phyloP scores from a whole-genome alignment of 2,113 vertebrate species.

The Hypocryptadius cinnamomeus region DNA sequence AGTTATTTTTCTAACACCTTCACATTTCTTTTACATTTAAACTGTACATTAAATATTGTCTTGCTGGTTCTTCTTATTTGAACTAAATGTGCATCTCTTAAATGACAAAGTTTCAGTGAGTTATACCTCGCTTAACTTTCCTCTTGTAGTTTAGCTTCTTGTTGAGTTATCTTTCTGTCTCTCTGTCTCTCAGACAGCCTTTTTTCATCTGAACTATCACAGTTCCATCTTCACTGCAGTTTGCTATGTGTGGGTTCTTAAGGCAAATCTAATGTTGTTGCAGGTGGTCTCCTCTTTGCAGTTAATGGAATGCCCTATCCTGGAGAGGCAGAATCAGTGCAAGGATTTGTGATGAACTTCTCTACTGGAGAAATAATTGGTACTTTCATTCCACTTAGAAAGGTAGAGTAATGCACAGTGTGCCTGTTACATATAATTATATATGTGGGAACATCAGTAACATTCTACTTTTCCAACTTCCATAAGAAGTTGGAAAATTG shows the following conservation, averaged over 20 bases:
- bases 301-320: slow-evolving; percentile 84
- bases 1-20: neutral
- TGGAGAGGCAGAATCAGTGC: slow-evolving; percentile 67
- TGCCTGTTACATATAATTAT: neutral
- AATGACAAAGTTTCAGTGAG: neutral
- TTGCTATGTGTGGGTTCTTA: neutral
- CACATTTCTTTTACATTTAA: neutral
- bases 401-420: slow-evolving; percentile 70
- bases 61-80: neutral
- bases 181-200: neutral
- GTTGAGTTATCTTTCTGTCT: neutral
- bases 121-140: neutral
- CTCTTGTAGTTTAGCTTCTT: neutral
- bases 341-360: slow-evolving; percentile 91
- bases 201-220: neutral
- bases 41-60: neutral
- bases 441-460: neutral
- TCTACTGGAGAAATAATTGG: slow-evolving; percentile 86
- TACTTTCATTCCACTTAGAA: slow-evolving; percentile 80
- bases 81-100: neutral
- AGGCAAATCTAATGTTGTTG: slow-evolving; percentile 21
- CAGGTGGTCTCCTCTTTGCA: slow-evolving; percentile 86
- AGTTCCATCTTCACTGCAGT: neutral
- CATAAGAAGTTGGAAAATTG: neutral
- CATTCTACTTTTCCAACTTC: neutral